Conservation (phyloP, 2,797 vertebrate species). For the Pelodytes ibericus region DNA sequence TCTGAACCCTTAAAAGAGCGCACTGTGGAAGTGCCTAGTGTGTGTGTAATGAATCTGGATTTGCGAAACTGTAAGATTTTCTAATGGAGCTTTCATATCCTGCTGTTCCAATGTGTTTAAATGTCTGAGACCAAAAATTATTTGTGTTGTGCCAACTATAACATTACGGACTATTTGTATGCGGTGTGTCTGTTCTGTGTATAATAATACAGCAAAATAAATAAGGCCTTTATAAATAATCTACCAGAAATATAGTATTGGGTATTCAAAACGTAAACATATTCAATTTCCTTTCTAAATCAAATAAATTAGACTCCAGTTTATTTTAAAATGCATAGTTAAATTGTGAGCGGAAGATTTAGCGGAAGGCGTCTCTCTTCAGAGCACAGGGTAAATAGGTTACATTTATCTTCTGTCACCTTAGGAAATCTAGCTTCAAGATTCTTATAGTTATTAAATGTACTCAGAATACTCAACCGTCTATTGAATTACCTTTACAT, state of each 20-base stretch:
- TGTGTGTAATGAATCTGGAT: too few relatives aligned
- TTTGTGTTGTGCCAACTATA: too few relatives aligned
- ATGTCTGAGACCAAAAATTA: too few relatives aligned
- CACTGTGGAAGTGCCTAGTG: too few relatives aligned
- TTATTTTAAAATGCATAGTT: conserved; percentile 36
- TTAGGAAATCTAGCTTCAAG: conserved; percentile 50
- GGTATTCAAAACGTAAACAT: background rate
- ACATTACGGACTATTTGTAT: too few relatives aligned
- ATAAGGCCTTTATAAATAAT: background rate
- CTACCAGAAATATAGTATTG: background rate
- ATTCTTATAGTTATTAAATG: conserved; percentile 51
- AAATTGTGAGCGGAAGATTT: conserved; percentile 39
- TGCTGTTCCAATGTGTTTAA: too few relatives aligned
- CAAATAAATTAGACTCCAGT: conserved; percentile 16
- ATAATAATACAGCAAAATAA: background rate
- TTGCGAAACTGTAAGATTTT: too few relatives aligned
- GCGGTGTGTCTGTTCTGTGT: too few relatives aligned
- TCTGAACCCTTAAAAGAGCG: too few relatives aligned
- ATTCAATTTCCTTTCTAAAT: background rate
- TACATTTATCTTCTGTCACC: conserved; percentile 62
- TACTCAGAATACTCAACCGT: conserved; percentile 32
- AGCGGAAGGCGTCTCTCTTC: conserved; percentile 54
- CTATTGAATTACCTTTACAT: conserved; percentile 48
- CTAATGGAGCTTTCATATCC: too few relatives aligned
- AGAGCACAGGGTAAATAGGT: conserved; percentile 59